phyloP scores from a whole-genome alignment of 2,797 vertebrate genomes.

The Petrocephalus sullivani region DNA sequence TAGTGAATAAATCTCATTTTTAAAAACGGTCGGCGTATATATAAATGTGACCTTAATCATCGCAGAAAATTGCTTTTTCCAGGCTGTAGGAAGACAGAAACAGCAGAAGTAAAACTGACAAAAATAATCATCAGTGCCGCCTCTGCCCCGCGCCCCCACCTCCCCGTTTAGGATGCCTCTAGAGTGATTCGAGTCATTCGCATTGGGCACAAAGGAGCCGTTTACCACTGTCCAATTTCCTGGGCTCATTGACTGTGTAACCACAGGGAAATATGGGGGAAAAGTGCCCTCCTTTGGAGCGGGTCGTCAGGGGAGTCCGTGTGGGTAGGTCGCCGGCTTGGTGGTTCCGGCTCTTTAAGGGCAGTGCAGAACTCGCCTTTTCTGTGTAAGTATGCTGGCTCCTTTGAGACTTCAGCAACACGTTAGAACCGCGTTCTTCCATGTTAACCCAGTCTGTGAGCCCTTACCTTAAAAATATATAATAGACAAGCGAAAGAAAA shows the following conservation, averaged over 20 bases:
- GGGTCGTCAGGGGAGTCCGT: slow-evolving; percentile 33
- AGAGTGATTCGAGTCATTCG: slow-evolving; percentile 44
- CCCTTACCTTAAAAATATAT: neutral
- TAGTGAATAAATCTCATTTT: slow-evolving; percentile 24
- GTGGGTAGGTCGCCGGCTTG: slow-evolving; percentile 34
- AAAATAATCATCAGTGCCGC: slow-evolving; percentile 48
- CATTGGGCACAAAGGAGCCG: slow-evolving; percentile 37
- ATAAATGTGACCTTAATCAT: slow-evolving; percentile 33
- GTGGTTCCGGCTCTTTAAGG: slow-evolving; percentile 26
- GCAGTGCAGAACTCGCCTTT: neutral
- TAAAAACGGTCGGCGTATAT: slow-evolving; percentile 7
- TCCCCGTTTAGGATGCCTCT: slow-evolving; percentile 34
- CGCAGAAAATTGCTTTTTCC: slow-evolving; percentile 43
- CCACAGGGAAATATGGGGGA: slow-evolving; percentile 53
- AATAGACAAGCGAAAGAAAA: neutral
- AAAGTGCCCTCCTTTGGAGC: slow-evolving; percentile 38
- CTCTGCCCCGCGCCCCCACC: slow-evolving; percentile 31
- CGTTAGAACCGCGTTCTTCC: neutral
- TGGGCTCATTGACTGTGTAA: slow-evolving; percentile 56
- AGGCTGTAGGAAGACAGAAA: slow-evolving; percentile 27
- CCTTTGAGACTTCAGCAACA: neutral
- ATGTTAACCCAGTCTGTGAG: neutral
- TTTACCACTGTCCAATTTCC: slow-evolving; percentile 51
- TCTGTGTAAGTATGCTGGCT: neutral
- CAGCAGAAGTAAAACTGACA: slow-evolving; percentile 42